Conservation (phyloP, 2,888 invertebrate species). For the Hypomecis atomaria region DNA sequence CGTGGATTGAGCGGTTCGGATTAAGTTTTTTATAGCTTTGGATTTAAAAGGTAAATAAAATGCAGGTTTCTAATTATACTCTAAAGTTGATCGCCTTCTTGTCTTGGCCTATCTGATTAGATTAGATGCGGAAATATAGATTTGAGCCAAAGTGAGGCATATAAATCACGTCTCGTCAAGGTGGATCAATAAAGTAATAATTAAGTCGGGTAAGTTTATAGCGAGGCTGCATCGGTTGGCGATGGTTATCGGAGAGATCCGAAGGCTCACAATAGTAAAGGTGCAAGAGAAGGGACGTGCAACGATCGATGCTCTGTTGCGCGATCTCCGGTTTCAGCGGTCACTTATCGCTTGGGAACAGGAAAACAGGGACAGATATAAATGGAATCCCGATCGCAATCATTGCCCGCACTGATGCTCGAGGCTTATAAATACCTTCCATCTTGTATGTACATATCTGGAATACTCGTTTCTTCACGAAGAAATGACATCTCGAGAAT, state of each 20-base stretch:
- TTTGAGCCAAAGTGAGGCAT: conserved; percentile 13
- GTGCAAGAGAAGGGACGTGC: conserved; percentile 24
- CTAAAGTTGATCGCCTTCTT: conserved; percentile 39
- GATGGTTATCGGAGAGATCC: conserved; percentile 17
- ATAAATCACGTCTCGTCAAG: conserved; percentile 33
- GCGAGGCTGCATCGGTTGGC: conserved; percentile 8
- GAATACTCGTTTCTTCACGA: conserved; percentile 42
- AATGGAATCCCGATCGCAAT: conserved; percentile 66
- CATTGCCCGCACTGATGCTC: conserved; percentile 43
- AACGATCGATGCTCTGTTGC: conserved; percentile 47
- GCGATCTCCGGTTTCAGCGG: conserved; percentile 44
- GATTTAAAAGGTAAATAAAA: conserved; percentile 15
- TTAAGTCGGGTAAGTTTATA: not conserved
- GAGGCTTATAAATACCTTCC: conserved; percentile 43
- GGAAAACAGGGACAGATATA: conserved; percentile 71
- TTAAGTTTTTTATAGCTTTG: conserved; percentile 6
- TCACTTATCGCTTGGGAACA: conserved; percentile 56
- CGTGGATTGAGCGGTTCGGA: conserved; percentile 7
- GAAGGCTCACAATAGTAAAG: conserved; percentile 24
- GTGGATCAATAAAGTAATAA: conserved; percentile 20
- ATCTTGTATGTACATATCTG: conserved; percentile 43
- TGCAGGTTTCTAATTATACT: conserved; percentile 20
- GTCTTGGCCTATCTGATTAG: conserved; percentile 32
- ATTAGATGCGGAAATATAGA: conserved; percentile 37
- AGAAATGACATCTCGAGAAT: conserved; percentile 43